Conservation (phyloP, 2,888 invertebrate genomes). For the Drosophila nr. perissopoda region DNA sequence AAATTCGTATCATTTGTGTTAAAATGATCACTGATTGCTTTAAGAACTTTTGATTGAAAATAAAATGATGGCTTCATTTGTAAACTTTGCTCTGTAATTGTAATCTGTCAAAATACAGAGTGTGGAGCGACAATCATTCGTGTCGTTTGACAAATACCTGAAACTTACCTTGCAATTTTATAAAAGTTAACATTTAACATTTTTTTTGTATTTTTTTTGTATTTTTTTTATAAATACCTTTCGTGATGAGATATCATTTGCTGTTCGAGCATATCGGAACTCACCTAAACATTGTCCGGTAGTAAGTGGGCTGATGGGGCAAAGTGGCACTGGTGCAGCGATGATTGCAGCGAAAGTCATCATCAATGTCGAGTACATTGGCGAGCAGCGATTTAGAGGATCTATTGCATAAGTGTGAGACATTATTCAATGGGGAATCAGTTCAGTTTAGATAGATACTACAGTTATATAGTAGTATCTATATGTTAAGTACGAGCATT, state of each 20-base stretch:
- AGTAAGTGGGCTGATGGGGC: conserved; percentile 88
- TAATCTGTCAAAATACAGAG: not conserved
- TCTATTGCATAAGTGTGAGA: conserved; percentile 80
- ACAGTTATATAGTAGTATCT: not conserved
- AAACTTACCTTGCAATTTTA: not conserved
- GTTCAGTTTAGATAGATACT: not conserved
- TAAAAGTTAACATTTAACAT: not conserved
- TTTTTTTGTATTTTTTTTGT: not conserved
- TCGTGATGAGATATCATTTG: not conserved
- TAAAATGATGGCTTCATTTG: not conserved
- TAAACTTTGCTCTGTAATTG: not conserved
- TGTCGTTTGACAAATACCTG: not conserved
- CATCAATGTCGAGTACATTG: conserved; percentile 98
- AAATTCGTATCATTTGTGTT: not conserved
- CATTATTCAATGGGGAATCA: conserved; percentile 1
- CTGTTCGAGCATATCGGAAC: conserved; percentile 2
- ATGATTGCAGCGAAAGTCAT: conserved; percentile 95
- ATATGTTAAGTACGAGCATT: conserved; percentile 1
- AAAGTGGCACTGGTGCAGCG: conserved; percentile 86
- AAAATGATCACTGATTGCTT: not conserved
- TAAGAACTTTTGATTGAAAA: not conserved
- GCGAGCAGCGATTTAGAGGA: conserved; percentile 98
- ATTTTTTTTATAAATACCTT: not conserved
- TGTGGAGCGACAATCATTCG: not conserved
- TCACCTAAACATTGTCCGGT: conserved; percentile 89